These are phyloP conservation scores for Telenomus remus DNA, from an alignment of 1,140 invertebrate species.

Conservation along the genomic window DNA sequence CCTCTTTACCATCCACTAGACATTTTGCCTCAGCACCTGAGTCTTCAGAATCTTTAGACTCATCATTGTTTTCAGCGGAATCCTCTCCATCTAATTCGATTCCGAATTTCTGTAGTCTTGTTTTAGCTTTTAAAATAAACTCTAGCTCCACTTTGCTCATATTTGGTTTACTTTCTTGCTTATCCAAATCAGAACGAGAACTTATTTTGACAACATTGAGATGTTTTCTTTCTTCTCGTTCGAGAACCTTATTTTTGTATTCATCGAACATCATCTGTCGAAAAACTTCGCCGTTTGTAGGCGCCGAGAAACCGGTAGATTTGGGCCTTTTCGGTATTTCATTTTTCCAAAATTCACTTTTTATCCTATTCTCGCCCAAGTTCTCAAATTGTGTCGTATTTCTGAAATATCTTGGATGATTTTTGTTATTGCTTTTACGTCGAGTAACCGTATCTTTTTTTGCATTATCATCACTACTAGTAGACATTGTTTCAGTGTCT, in stretches of 20 bases:
- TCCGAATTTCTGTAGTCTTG: conserved; percentile 78
- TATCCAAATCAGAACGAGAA: conserved; percentile 62
- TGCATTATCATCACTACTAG: conserved; percentile 34
- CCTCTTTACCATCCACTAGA: conserved; percentile 79
- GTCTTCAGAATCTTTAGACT: conserved; percentile 47
- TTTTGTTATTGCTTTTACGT: not conserved
- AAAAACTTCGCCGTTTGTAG: conserved; percentile 80
- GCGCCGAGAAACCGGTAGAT: conserved; percentile 67
- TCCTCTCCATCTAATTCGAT: conserved; percentile 77
- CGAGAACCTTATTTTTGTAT: conserved; percentile 85
- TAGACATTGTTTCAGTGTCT: not conserved
- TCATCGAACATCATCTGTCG: conserved; percentile 88
- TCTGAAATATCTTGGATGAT: conserved; percentile 12
- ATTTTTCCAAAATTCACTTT: not conserved
- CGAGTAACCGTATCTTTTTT: conserved; percentile 22
- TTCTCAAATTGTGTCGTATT: conserved; percentile 22
- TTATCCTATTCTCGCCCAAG: not conserved
- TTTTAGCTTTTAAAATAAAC: conserved; percentile 82
- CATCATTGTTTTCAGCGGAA: conserved; percentile 72
- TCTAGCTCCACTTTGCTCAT: conserved; percentile 81
- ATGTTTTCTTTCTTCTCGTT: conserved; percentile 85
- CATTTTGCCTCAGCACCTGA: conserved; percentile 68
- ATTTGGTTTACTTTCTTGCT: conserved; percentile 48
- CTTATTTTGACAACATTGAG: conserved; percentile 86
- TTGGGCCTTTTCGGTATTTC: conserved; percentile 49